Percentiles rank a stretch among this genome's conserved stretches.
phyloP scores from a whole-genome alignment of 2,797 vertebrate species.

The Gambelia wislizenii region DNA sequence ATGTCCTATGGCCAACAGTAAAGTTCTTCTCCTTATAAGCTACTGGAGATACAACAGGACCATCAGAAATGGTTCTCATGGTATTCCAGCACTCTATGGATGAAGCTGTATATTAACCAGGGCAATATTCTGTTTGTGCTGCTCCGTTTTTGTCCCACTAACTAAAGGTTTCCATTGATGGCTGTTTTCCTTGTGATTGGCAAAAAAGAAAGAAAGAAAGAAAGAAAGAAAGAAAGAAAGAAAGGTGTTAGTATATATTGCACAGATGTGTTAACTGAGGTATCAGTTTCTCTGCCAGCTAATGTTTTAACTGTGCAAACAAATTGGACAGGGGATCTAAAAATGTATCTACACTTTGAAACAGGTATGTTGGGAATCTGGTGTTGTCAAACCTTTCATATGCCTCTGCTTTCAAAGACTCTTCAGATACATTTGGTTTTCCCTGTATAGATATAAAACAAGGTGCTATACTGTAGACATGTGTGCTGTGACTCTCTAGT shows the following conservation, averaged over 20 bases:
- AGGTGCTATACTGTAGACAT: not conserved
- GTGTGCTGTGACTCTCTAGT: not conserved
- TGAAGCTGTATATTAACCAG: not conserved
- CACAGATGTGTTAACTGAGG: not conserved
- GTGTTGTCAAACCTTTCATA: not conserved
- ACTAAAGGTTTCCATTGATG: not conserved
- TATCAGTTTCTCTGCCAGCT: not conserved
- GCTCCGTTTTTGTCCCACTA: not conserved
- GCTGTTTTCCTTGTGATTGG: not conserved
- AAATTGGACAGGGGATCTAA: not conserved
- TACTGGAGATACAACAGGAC: not conserved
- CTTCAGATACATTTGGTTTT: not conserved
- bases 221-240: no score
- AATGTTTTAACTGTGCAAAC: not conserved
- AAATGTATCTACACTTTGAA: conserved; percentile 2
- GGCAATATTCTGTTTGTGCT: not conserved
- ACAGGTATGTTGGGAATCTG: not conserved
- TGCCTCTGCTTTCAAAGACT: not conserved
- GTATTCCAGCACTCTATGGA: not conserved
- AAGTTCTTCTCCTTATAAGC: not conserved
- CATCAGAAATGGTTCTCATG: not conserved
- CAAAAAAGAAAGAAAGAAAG: no score
- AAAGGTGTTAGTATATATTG: not conserved
- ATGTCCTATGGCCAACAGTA: not conserved
- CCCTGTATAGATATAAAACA: not conserved